A percentile compares a stretch with the other conserved stretches of the same genome.
Conservation (phyloP, 2,113 vertebrate species). For the Enhydra lutris region DNA sequence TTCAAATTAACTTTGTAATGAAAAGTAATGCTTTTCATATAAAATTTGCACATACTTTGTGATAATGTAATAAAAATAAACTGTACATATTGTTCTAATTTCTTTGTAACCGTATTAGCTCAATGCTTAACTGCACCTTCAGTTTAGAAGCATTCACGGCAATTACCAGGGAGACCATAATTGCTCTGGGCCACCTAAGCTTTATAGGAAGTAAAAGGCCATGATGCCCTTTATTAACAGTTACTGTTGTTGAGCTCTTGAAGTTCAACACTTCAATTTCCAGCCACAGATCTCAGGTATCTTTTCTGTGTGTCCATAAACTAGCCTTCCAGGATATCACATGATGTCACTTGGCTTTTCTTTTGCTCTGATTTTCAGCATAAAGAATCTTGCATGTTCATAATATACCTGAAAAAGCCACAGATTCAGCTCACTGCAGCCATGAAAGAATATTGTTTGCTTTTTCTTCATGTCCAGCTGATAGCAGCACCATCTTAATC, state of each 20-base stretch:
- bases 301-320: neutral
- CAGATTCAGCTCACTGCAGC: neutral
- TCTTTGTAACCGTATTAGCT: neutral
- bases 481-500: neutral
- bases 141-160: neutral
- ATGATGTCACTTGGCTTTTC: neutral
- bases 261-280: neutral
- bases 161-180: neutral
- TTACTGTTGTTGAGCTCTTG: neutral
- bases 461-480: neutral
- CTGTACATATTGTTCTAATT: neutral
- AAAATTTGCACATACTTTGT: neutral
- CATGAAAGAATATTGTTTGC: neutral
- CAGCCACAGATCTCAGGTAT: neutral
- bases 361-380: neutral
- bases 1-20: neutral
- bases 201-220: neutral
- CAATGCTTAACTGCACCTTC: neutral
- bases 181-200: neutral
- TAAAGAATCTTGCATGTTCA: neutral
- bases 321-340: neutral
- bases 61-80: neutral
- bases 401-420: neutral
- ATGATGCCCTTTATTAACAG: neutral
- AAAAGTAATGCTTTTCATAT: neutral